Base-by-base conservation (phyloP, 2,113 vertebrate species). In the Alectura lathami region DNA sequence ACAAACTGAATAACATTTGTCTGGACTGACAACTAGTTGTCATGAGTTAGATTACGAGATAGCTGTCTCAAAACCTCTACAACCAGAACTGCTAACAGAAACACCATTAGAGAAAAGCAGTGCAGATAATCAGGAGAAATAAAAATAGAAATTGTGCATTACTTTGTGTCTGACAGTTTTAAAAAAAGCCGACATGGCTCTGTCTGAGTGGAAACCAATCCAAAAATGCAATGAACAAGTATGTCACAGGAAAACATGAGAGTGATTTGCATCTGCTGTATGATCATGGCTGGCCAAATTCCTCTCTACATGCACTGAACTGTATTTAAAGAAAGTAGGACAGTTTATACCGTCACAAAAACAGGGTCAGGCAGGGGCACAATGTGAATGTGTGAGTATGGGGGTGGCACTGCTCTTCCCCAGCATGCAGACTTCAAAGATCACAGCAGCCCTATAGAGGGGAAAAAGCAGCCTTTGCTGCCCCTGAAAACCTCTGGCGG, bases 1-100 rank as follows among this genome's bases (percentile, higher is more conserved):
- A 92, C 57, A 74, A 83, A 91, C 36, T 88, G 83, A 95, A 80
- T 70, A 92, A 92, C 56, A 89, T 96, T 96, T 96, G 95, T 95
- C 77, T 76, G 38, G 27, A 29, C 93, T 81, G 90, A 89, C 20
- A 9, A 66, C 78, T 85, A 95, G 96, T 83, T 93, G 92, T 80
- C 92, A 88, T 43, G 93, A 94, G 88, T 96, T 93, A 92, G 94
- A 95, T 96, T 96, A 94, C 59, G 0, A 93, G 91, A 94, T 95
- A 96, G 66, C 64, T 83, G 78, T 26, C 68, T 86, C 45, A 69
- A 84, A 95, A 80, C 53, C 45, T 78, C 81, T 74, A 54, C 5
- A 14, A 53, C 40, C 38, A 83, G 83, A 83, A 54, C 38, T 67
- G 48, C n/a, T 86, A 89, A 80, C 67, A 89, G 57, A 87, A 82